Percentiles rank a stretch among this genome's conserved stretches.
phyloP scores from a whole-genome alignment of 2,113 vertebrate genomes.

The Tyrannus savana region DNA sequence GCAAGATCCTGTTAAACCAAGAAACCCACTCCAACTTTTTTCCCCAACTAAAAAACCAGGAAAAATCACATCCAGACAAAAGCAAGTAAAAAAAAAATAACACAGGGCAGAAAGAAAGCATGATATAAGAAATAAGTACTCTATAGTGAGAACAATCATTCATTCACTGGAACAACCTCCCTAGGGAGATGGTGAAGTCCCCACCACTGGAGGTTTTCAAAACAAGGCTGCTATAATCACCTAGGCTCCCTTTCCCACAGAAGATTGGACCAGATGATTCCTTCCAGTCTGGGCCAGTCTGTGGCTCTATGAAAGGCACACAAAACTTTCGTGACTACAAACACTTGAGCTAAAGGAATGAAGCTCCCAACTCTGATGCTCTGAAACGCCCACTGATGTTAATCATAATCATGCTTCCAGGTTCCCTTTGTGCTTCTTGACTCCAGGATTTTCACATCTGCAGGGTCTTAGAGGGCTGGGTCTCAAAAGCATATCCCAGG shows the following conservation, averaged over 20 bases:
- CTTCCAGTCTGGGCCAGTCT: neutral
- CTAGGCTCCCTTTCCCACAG: neutral
- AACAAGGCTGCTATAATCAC: neutral
- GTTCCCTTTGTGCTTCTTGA: neutral
- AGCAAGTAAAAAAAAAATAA: neutral
- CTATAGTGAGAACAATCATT: neutral
- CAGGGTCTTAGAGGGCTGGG: neutral
- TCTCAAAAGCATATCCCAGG: neutral
- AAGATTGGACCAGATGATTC: neutral
- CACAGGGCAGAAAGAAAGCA: neutral
- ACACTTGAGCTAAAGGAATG: neutral
- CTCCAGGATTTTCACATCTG: neutral
- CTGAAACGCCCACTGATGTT: neutral
- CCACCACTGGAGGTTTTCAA: neutral
- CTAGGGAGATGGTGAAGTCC: neutral
- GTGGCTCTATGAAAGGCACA: neutral
- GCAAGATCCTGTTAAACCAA: neutral
- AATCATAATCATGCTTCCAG: neutral
- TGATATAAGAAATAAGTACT: neutral
- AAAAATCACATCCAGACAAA: neutral
- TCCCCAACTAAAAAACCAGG: neutral
- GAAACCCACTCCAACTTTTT: fast-evolving
- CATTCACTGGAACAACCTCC: neutral
- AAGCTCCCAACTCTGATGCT: neutral
- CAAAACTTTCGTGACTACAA: neutral